These are phyloP conservation scores for Phrynocephalus forsythii DNA, from an alignment of 2,797 vertebrate genomes.

Conservation along the genomic window DNA sequence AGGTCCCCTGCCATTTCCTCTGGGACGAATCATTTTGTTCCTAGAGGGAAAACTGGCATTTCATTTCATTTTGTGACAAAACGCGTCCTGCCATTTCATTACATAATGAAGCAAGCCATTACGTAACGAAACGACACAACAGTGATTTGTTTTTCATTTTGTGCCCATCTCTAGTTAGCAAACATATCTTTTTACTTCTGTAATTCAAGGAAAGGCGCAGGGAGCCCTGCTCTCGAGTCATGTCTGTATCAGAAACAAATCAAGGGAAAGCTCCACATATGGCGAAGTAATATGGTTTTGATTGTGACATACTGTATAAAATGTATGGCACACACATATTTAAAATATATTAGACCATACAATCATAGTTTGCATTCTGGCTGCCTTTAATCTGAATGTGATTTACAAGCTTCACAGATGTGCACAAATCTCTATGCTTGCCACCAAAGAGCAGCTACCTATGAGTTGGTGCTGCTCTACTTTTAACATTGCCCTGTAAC, in stretches of 20 bases:
- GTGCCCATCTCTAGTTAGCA: background rate
- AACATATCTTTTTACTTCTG: conserved; percentile 63
- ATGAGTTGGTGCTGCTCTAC: background rate
- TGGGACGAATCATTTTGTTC: too few relatives aligned
- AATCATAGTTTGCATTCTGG: conserved; percentile 64
- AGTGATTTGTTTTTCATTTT: too few relatives aligned
- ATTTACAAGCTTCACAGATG: conserved; percentile 46
- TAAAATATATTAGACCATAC: conserved; percentile 64
- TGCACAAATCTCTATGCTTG: conserved; percentile 30
- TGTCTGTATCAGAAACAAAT: conserved; percentile 72
- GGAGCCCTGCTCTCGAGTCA: conserved; percentile 56
- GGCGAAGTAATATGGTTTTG: conserved; percentile 72
- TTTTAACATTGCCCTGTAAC: background rate
- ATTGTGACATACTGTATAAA: conserved; percentile 63
- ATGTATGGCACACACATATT: conserved; percentile 56
- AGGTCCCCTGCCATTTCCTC: too few relatives aligned
- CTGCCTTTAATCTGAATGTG: conserved; percentile 68
- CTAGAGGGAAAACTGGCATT: too few relatives aligned
- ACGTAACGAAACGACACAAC: too few relatives aligned
- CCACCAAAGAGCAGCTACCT: conserved; percentile 1
- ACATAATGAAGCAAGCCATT: too few relatives aligned
- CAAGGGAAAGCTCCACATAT: conserved; percentile 65
- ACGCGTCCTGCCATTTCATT: too few relatives aligned
- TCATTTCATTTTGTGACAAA: too few relatives aligned
- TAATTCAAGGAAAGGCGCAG: conserved; percentile 44